Conservation (phyloP, 2,797 vertebrate species). For the Enteromius viviparus region DNA sequence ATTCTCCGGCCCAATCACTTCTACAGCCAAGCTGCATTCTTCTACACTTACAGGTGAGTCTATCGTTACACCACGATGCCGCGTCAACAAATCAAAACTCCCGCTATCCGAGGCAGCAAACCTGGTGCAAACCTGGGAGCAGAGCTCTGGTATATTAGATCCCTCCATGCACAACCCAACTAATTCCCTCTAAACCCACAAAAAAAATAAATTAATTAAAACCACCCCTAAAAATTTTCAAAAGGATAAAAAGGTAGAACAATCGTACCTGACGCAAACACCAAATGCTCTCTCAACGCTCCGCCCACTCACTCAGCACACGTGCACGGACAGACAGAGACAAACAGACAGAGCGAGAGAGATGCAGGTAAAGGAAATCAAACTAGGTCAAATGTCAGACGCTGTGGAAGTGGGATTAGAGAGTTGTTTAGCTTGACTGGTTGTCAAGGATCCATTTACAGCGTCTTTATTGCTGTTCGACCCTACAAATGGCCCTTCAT, state of each 20-base stretch:
- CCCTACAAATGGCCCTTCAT: conserved; percentile 23
- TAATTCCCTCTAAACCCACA: no score
- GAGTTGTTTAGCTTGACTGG: conserved; percentile 34
- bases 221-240: no score
- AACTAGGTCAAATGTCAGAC: conserved; percentile 53
- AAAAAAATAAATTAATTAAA: no score
- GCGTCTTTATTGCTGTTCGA: conserved; percentile 43
- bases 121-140: not conserved
- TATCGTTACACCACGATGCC: not conserved
- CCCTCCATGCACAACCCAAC: no score
- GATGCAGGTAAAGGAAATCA: conserved; percentile 36
- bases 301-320: not conserved
- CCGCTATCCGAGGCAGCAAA: not conserved
- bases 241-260: no score
- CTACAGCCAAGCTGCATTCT: not conserved
- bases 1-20: not conserved
- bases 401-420: conserved; percentile 18
- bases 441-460: conserved; percentile 52
- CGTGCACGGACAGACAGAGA: no score
- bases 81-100: not conserved
- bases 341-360: no score
- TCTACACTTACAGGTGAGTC: not conserved
- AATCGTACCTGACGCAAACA: no score
- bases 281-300: not conserved
- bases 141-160: not conserved